Conservation (phyloP, 2,797 vertebrate genomes). For the Basileuterus tristriatus region DNA sequence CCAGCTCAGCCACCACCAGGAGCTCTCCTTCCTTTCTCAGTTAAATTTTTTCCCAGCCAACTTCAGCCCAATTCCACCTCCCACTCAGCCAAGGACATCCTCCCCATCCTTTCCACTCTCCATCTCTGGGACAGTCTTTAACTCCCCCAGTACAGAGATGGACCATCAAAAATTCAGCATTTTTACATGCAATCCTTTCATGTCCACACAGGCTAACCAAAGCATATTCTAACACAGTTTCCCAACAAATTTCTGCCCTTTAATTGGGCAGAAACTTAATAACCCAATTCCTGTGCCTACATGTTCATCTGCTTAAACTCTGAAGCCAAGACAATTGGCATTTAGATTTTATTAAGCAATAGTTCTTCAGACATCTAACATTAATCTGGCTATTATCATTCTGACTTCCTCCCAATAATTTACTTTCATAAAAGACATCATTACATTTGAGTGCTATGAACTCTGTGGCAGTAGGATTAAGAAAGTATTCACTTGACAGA, state of each 20-base stretch:
- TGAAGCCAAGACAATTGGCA: constrained; percentile 46
- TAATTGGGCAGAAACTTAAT: constrained; percentile 50
- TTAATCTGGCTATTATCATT: constrained; percentile 30
- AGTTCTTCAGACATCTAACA: constrained; percentile 44
- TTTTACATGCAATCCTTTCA: not conserved
- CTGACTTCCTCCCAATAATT: constrained; percentile 52
- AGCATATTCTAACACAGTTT: not conserved
- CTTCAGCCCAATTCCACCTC: not conserved
- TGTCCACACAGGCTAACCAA: constrained; percentile 32
- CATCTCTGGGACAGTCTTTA: fast-evolving
- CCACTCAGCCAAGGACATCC: not conserved
- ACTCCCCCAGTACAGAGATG: not conserved
- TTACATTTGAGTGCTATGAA: constrained; percentile 3
- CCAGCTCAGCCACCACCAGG: not conserved
- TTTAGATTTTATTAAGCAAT: constrained; percentile 62
- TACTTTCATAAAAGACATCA: constrained; percentile 35
- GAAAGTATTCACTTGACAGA: not conserved
- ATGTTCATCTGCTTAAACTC: constrained; percentile 42
- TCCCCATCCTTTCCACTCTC: not conserved
- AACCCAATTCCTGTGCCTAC: constrained; percentile 44
- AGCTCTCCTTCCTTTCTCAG: not conserved
- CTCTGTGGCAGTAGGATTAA: not conserved
- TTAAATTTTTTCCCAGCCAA: not conserved
- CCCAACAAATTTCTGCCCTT: constrained; percentile 28
- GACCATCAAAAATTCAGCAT: not conserved